Evolutionary conservation across 1,140 invertebrate genomes (phyloP).

Genomic region (Lasaia peninsularis): DNA sequence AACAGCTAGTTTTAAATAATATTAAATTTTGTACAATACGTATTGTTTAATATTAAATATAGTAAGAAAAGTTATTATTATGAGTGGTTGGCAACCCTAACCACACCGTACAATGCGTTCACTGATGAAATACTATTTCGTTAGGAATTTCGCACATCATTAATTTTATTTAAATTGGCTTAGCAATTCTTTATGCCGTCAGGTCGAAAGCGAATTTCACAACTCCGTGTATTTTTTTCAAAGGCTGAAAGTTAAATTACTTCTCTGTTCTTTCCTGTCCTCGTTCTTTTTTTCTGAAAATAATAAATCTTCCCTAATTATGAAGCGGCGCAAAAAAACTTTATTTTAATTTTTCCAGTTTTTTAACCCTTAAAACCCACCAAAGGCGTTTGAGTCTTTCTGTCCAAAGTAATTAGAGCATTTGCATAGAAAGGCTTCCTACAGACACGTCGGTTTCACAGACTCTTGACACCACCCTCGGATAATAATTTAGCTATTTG

Average conservation of each 20-base stretch:
- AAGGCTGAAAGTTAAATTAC: constrained; percentile 1
- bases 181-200: background rate
- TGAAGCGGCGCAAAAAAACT: background rate
- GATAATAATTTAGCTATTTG: too few species aligned
- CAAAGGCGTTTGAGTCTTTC: too few species aligned
- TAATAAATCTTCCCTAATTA: constrained; percentile 9
- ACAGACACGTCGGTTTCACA: too few species aligned
- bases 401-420: too few species aligned
- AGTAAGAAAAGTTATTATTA: too few species aligned
- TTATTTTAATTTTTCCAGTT: too few species aligned
- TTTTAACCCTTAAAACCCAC: too few species aligned
- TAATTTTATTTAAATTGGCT: constrained; percentile 1
- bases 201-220: background rate
- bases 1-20: too few species aligned
- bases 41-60: too few species aligned
- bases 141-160: constrained; percentile 5
- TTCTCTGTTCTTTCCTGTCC: background rate
- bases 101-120: background rate
- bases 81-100: background rate
- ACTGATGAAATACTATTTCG: background rate
- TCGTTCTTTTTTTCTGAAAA: background rate
- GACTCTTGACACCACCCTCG: too few species aligned
- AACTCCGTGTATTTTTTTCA: constrained; percentile 6
- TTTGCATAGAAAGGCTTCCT: too few species aligned
- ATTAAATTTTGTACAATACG: too few species aligned